phyloP scores from a whole-genome alignment of 2,113 vertebrate species.

The Protomyctophum bolini region DNA sequence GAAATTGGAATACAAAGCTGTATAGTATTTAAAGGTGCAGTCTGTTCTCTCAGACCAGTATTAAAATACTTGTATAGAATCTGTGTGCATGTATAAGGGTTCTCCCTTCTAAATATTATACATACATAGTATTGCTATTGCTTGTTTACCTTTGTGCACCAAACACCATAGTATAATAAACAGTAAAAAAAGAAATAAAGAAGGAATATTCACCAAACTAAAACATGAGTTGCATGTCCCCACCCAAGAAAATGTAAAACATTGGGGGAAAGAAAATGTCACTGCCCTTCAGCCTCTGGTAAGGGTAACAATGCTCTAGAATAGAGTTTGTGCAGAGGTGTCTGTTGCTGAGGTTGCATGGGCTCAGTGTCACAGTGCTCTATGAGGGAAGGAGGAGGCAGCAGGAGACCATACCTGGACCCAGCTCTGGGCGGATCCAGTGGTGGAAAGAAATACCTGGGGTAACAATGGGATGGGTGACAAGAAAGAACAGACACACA shows the following conservation, averaged over 20 bases:
- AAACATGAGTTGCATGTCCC: background rate
- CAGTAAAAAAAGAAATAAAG: slow-evolving; percentile 7
- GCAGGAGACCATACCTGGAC: slow-evolving; percentile 91
- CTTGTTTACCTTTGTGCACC: no score
- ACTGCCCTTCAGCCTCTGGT: slow-evolving; percentile 60
- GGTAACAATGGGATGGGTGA: slow-evolving; percentile 80
- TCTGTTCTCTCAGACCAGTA: no score
- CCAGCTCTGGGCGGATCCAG: slow-evolving; percentile 91
- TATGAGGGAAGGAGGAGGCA: slow-evolving; percentile 88
- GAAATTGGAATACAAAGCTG: no score
- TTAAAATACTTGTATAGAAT: no score
- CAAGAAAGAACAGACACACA: slow-evolving; percentile 83
- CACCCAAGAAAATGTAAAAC: slow-evolving; percentile 5
- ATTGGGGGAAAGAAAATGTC: background rate
- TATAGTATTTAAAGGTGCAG: no score
- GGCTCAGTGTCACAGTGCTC: slow-evolving; percentile 89
- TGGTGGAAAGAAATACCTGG: slow-evolving; percentile 96
- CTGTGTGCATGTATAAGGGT: no score
- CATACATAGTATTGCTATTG: no score
- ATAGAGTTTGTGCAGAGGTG: slow-evolving; percentile 65
- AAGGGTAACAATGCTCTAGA: slow-evolving; percentile 64
- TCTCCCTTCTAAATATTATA: no score
- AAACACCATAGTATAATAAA: no score
- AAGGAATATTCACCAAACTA: no score
- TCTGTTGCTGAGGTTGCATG: slow-evolving; percentile 83